These are phyloP conservation scores for Podarcis lilfordi DNA, from an alignment of 2,797 vertebrate species.

Conservation along the genomic window DNA sequence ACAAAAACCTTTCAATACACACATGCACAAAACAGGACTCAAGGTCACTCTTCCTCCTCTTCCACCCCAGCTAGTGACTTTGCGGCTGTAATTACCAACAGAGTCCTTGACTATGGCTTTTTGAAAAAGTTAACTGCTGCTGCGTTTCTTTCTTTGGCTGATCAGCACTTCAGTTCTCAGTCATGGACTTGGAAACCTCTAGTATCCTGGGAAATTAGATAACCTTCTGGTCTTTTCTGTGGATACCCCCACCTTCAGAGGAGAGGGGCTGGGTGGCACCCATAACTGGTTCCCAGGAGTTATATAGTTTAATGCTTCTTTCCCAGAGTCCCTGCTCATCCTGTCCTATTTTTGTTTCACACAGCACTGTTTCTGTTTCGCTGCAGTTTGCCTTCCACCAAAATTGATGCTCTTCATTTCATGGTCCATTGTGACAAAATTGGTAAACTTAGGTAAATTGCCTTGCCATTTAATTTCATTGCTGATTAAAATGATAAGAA, in stretches of 20 bases:
- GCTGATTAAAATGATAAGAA: no score
- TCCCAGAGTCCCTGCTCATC: no score
- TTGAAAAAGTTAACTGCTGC: conserved; percentile 36
- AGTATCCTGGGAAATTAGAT: not conserved
- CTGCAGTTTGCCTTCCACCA: no score
- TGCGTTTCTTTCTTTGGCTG: not conserved
- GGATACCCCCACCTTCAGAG: not conserved
- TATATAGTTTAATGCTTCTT: no score
- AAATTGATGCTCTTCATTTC: no score
- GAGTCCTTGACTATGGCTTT: conserved; percentile 32
- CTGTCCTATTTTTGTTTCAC: no score
- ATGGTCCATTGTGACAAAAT: no score
- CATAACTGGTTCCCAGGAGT: no score
- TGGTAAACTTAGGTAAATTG: no score
- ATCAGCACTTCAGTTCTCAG: conserved; percentile 35
- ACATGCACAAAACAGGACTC: not conserved
- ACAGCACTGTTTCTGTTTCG: no score
- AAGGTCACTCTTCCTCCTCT: not conserved
- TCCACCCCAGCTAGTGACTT: conserved; percentile 34
- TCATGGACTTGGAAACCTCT: conserved; percentile 39
- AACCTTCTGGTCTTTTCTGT: not conserved
- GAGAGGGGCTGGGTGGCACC: no score
- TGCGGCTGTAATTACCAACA: conserved; percentile 46
- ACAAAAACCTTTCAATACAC: not conserved
- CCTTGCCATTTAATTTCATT: no score